phyloP scores from a whole-genome alignment of 2,113 vertebrate genomes.

The Takifugu bimaculatus region DNA sequence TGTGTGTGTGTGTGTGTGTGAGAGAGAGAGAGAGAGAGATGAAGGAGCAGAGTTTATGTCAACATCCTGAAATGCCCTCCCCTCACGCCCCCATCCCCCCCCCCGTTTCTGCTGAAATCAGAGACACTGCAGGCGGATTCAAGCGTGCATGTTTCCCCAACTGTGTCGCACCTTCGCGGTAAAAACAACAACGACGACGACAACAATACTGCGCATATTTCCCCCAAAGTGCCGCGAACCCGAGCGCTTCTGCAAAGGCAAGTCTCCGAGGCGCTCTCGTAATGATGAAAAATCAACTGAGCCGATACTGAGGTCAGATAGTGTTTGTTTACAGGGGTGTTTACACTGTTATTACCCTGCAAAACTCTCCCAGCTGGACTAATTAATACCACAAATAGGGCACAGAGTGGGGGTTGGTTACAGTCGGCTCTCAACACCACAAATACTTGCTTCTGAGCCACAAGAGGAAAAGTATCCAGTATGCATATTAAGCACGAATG shows the following conservation, averaged over 20 bases:
- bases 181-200: constrained; percentile 1
- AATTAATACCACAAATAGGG: constrained; percentile 16
- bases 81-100: neutral
- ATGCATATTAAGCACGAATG: constrained; percentile 3
- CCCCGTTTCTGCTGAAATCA: constrained; percentile 15
- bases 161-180: constrained; percentile 16
- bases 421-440: neutral
- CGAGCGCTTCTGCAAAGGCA: neutral
- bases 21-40: too few relatives aligned
- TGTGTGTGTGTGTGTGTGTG: constrained; percentile 34
- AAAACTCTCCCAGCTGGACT: constrained; percentile 43
- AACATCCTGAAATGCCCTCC: constrained; percentile 32
- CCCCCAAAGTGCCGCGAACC: constrained; percentile 25
- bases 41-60: constrained; percentile 31
- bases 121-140: constrained; percentile 10
- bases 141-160: constrained; percentile 10
- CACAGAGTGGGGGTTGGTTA: neutral
- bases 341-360: constrained; percentile 21
- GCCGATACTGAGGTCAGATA: constrained; percentile 6
- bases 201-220: constrained; percentile 1
- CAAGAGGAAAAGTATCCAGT: constrained; percentile 6
- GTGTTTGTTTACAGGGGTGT: constrained; percentile 33
- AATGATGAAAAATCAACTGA: constrained; percentile 11
- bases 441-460: neutral
- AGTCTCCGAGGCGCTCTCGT: neutral